Evolutionary conservation across 2,888 invertebrate genomes (phyloP).

Genomic region (Tenthredo notha): DNA sequence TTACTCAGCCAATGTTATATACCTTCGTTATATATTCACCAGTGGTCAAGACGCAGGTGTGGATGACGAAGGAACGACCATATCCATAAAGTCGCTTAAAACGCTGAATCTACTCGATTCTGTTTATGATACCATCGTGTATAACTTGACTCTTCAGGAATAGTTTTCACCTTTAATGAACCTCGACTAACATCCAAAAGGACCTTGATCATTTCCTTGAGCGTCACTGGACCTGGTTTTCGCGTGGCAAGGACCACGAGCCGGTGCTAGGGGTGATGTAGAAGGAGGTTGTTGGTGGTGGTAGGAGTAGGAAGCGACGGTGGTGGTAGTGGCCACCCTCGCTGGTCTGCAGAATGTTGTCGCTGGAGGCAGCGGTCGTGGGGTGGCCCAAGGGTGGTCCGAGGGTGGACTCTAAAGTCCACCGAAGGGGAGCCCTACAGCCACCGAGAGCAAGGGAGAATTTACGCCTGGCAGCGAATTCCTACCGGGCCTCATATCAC

Average conservation of each 20-base stretch:
- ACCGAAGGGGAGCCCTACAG: constrained; percentile 68
- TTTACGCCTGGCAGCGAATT: constrained; percentile 75
- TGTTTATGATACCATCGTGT: not conserved
- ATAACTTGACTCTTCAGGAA: not conserved
- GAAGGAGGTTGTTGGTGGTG: constrained; percentile 39
- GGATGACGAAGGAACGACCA: not conserved
- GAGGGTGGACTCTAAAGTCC: constrained; percentile 76
- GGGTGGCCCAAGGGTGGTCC: constrained; percentile 68
- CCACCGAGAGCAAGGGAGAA: constrained; percentile 65
- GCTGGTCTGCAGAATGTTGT: constrained; percentile 76
- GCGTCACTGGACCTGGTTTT: constrained; percentile 73
- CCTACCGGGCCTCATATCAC: constrained; percentile 74
- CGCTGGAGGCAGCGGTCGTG: constrained; percentile 74
- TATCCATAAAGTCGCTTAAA: not conserved
- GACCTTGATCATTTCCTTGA: constrained; percentile 64
- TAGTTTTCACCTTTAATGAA: not conserved
- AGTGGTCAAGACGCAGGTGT: not conserved
- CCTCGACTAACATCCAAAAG: not conserved
- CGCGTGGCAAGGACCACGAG: constrained; percentile 60
- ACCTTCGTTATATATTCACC: constrained; percentile 14
- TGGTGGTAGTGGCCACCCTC: constrained; percentile 72
- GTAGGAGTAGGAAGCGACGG: constrained; percentile 15
- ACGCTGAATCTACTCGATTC: not conserved
- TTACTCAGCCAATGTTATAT: not conserved
- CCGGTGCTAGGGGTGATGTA: constrained; percentile 38